These are phyloP conservation scores for Microplitis manilae DNA, from an alignment of 2,888 invertebrate genomes.

Conservation along the genomic window DNA sequence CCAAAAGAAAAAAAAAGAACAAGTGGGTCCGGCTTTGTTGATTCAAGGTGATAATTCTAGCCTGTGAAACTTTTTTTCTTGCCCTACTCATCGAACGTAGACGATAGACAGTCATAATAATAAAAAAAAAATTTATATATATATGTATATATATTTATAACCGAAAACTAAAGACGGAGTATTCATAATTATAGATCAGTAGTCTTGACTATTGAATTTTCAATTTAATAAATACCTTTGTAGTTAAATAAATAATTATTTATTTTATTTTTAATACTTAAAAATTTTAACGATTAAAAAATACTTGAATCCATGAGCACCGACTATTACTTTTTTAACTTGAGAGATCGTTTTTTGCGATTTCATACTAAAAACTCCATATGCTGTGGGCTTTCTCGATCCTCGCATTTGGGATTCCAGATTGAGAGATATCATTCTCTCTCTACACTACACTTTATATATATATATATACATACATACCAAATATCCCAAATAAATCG, in stretches of 20 bases:
- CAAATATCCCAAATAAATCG: conserved; percentile 40
- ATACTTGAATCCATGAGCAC: conserved; percentile 7
- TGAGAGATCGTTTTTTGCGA: conserved; percentile 26
- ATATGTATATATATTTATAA: conserved; percentile 31
- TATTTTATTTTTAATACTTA: conserved; percentile 19
- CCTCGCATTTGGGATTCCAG: conserved; percentile 37
- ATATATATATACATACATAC: conserved; percentile 12
- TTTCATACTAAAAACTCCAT: conserved; percentile 30
- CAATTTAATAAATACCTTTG: conserved; percentile 13
- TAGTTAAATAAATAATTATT: neutral
- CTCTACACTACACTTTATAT: conserved; percentile 1
- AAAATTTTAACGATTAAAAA: conserved; percentile 10
- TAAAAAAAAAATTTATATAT: conserved; percentile 56
- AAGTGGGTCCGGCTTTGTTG: conserved; percentile 62
- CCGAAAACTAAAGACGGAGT: conserved; percentile 56
- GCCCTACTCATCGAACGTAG: conserved; percentile 28
- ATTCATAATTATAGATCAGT: conserved; percentile 67
- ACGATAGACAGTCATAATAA: conserved; percentile 34
- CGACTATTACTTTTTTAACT: conserved; percentile 16
- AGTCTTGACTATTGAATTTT: conserved; percentile 52
- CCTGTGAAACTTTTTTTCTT: conserved; percentile 53
- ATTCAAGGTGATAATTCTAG: conserved; percentile 68
- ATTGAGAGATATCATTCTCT: conserved; percentile 44
- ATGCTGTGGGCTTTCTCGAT: conserved; percentile 28
- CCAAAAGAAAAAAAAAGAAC: conserved; percentile 17